Evolutionary conservation across 2,113 vertebrate genomes (phyloP).

Genomic region (Dryoscopus gambensis): DNA sequence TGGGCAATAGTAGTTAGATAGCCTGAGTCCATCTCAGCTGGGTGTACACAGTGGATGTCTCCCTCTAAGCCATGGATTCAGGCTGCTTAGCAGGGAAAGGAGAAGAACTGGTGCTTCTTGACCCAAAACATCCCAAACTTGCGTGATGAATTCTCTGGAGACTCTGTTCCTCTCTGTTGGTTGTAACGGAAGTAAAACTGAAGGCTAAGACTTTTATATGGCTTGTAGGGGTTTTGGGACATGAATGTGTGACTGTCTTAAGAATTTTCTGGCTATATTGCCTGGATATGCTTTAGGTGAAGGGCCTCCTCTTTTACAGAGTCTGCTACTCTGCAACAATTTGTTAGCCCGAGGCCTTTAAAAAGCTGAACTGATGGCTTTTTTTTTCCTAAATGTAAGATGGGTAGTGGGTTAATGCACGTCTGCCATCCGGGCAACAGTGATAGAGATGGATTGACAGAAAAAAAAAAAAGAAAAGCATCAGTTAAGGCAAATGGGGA

Average conservation of each 20-base stretch:
- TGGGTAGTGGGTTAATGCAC: background rate
- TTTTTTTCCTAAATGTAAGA: background rate
- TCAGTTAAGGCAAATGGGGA: constrained; percentile 1
- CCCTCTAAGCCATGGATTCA: background rate
- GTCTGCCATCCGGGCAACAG: background rate
- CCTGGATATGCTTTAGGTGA: background rate
- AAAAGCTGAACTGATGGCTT: background rate
- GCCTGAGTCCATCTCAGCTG: background rate
- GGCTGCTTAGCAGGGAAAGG: background rate
- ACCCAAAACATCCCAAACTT: background rate
- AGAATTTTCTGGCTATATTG: background rate
- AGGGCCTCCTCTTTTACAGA: background rate
- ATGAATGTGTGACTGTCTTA: background rate
- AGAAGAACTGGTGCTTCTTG: background rate
- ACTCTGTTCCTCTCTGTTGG: background rate
- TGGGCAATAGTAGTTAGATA: background rate
- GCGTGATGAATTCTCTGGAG: rapidly evolving
- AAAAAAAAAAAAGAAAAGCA: background rate
- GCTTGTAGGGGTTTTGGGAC: background rate
- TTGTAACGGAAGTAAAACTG: background rate
- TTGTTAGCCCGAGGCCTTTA: background rate
- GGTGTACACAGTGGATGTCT: rapidly evolving
- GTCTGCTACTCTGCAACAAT: background rate
- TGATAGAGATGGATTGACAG: background rate
- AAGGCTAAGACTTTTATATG: background rate